phyloP scores from a whole-genome alignment of 2,888 invertebrate species.

The Ochlodes sylvanus region DNA sequence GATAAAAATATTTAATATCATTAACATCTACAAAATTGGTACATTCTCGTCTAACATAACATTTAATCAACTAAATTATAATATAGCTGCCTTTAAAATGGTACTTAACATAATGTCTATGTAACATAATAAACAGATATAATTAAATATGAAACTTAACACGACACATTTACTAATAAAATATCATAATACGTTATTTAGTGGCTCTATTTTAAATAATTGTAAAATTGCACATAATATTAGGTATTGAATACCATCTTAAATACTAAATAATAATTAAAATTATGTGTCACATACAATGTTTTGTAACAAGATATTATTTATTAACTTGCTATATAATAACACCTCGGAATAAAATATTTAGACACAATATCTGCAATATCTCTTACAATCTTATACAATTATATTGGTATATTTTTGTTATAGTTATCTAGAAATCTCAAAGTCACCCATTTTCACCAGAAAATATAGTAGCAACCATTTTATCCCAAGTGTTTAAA shows the following conservation, averaged over 20 bases:
- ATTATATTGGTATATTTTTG: too few relatives aligned
- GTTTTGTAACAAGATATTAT: too few relatives aligned
- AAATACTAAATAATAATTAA: constrained; percentile 14
- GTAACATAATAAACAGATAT: background rate
- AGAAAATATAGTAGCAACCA: background rate
- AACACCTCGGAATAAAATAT: too few relatives aligned
- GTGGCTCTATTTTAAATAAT: constrained; percentile 1
- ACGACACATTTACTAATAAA: background rate
- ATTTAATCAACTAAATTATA: background rate
- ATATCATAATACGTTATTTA: background rate
- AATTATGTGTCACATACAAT: too few relatives aligned
- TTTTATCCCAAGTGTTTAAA: background rate
- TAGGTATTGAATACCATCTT: constrained; percentile 16
- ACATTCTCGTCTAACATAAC: background rate
- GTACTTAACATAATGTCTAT: background rate
- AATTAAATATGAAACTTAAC: background rate
- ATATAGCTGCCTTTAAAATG: background rate
- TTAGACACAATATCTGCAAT: too few relatives aligned
- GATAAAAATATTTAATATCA: too few relatives aligned
- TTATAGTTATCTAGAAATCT: too few relatives aligned
- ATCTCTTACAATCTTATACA: too few relatives aligned
- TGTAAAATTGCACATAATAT: constrained; percentile 11
- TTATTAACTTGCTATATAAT: too few relatives aligned
- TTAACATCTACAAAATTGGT: background rate
- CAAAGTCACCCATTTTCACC: background rate